A percentile compares a stretch with the other conserved stretches of the same genome.
These are phyloP conservation scores for Aurelia aurita DNA, from an alignment of 30 jellyfish, hydroid and myxozoan species.

Conservation along the genomic window DNA sequence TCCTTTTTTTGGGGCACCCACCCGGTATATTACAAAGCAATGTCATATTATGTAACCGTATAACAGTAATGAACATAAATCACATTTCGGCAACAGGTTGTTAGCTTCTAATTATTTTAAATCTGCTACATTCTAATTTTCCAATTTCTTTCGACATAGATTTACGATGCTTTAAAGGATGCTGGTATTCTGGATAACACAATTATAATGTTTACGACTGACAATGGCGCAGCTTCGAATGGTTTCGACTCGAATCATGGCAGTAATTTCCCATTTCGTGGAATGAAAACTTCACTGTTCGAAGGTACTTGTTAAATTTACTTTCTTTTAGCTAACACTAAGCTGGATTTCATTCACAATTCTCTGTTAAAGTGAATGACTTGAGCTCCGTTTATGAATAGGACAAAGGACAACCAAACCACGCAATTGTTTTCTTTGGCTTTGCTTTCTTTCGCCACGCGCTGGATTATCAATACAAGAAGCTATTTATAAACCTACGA, in stretches of 20 bases:
- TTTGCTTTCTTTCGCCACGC: no score
- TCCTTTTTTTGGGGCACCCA: no score
- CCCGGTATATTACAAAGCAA: no score
- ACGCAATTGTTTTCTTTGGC: no score
- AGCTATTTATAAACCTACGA: no score
- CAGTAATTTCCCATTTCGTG: constrained; percentile 81
- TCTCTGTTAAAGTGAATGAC: not conserved
- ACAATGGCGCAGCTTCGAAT: constrained; percentile 81
- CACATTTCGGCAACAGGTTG: no score
- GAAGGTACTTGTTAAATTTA: constrained; percentile 49
- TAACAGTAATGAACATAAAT: no score
- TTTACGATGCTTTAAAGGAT: constrained; percentile 66
- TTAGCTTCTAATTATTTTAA: not conserved
- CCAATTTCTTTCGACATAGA: constrained; percentile 15
- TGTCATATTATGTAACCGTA: no score
- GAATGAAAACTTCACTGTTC: constrained; percentile 77
- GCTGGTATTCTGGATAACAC: constrained; percentile 64
- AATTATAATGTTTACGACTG: constrained; percentile 72
- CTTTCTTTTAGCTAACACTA: not conserved
- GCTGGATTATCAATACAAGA: no score
- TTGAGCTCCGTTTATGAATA: not conserved
- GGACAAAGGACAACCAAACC: not conserved
- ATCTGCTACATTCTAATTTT: not conserved
- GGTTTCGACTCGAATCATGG: constrained; percentile 76
- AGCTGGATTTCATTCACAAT: not conserved